Percentiles rank a stretch among this genome's conserved stretches.
Conservation (phyloP, 2,797 vertebrate genomes). For the Chaenodraco wilsoni region DNA sequence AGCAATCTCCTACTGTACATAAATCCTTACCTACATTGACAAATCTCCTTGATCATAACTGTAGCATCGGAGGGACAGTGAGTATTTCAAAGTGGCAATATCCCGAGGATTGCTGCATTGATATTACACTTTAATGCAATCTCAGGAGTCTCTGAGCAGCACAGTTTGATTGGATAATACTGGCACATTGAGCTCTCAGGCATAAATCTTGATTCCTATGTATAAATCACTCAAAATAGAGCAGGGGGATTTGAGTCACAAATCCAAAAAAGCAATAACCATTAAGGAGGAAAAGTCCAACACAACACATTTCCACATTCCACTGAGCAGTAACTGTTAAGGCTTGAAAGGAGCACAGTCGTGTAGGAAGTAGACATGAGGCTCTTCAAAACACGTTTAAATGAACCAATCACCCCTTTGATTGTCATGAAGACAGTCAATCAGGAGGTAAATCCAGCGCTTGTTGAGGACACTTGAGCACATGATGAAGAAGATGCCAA, state of each 20-base stretch:
- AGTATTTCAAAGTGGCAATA: slow-evolving; percentile 77
- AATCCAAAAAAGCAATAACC: slow-evolving; percentile 81
- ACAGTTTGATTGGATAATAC: slow-evolving; percentile 81
- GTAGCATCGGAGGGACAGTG: slow-evolving; percentile 45
- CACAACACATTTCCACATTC: slow-evolving; percentile 70
- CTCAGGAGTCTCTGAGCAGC: slow-evolving; percentile 76
- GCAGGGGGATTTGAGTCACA: slow-evolving; percentile 78
- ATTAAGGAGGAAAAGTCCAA: slow-evolving; percentile 72
- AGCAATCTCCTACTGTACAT: slow-evolving; percentile 35
- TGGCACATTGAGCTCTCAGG: slow-evolving; percentile 74
- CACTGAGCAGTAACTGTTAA: slow-evolving; percentile 63
- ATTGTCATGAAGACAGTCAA: slow-evolving; percentile 77
- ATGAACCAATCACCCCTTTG: slow-evolving; percentile 74
- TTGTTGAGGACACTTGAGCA: slow-evolving; percentile 64
- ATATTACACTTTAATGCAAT: slow-evolving; percentile 82
- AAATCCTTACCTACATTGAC: slow-evolving; percentile 63
- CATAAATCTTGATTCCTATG: slow-evolving; percentile 84
- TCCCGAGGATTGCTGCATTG: slow-evolving; percentile 75
- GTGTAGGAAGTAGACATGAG: slow-evolving; percentile 41
- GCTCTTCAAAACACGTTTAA: slow-evolving; percentile 69
- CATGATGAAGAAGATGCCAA: slow-evolving; percentile 59
- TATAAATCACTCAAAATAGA: slow-evolving; percentile 82
- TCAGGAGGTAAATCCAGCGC: slow-evolving; percentile 64
- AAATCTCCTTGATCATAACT: slow-evolving; percentile 60
- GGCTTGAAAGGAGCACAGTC: slow-evolving; percentile 44